A percentile compares a stretch with the other conserved stretches of the same genome.
These are phyloP conservation scores for Argopecten irradians DNA, from an alignment of 1,140 invertebrate genomes.

Conservation along the genomic window DNA sequence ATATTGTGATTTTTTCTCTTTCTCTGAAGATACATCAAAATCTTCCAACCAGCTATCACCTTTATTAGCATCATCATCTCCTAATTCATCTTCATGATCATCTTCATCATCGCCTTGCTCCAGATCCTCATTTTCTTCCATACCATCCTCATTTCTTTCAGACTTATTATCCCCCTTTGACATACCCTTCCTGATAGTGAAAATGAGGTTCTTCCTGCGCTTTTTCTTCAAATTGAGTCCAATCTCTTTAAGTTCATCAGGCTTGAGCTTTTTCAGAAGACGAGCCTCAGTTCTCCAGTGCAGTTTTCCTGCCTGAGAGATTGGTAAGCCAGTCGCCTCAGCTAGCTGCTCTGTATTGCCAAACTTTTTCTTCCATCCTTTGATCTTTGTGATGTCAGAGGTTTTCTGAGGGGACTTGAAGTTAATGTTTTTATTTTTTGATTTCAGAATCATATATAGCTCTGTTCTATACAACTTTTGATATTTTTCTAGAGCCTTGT, in stretches of 20 bases:
- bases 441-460: conserved; percentile 51
- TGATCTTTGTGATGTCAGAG: conserved; percentile 70
- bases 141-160: conserved; percentile 25
- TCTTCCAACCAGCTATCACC: not conserved
- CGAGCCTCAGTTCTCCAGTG: conserved; percentile 66
- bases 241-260: conserved; percentile 63
- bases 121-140: conserved; percentile 27
- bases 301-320: conserved; percentile 60
- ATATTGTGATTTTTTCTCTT: conserved; percentile 30
- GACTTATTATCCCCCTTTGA: conserved; percentile 45
- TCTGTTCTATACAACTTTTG: conserved; percentile 64
- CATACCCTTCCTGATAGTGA: conserved; percentile 51
- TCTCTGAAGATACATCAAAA: not conserved
- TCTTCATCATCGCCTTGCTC: conserved; percentile 10
- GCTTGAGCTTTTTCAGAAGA: conserved; percentile 58
- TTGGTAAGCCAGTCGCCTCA: conserved; percentile 44
- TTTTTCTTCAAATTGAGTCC: conserved; percentile 65
- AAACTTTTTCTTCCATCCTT: conserved; percentile 70
- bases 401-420: conserved; percentile 60
- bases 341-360: conserved; percentile 44
- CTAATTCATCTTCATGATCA: not conserved
- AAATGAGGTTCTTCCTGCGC: conserved; percentile 55
- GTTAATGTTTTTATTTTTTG: conserved; percentile 41
- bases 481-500: conserved; percentile 68
- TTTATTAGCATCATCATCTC: not conserved